Percentiles rank a stretch among this genome's conserved stretches.
Evolutionary conservation across 2,797 vertebrate genomes (phyloP).

Genomic region (Ibycter americanus): DNA sequence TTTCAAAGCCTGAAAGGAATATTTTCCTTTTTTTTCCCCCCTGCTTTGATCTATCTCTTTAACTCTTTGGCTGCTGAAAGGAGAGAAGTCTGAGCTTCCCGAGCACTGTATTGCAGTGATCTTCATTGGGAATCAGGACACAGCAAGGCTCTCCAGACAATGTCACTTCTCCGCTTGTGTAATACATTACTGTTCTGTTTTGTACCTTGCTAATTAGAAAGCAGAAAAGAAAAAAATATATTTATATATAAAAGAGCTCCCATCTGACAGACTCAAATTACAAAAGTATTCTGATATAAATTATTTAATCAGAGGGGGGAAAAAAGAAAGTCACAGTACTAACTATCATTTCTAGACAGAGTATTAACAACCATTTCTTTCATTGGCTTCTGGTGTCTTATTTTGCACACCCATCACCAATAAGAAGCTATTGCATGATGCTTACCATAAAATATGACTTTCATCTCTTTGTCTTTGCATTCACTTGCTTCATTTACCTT

Average conservation of each 20-base stretch:
- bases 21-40: not conserved
- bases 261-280: slow-evolving; percentile 74
- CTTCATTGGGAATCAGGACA: not conserved
- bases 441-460: slow-evolving; percentile 72
- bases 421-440: slow-evolving; percentile 62
- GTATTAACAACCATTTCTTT: slow-evolving; percentile 67
- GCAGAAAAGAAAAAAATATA: slow-evolving; percentile 59
- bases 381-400: slow-evolving; percentile 69
- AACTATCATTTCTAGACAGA: slow-evolving; percentile 72
- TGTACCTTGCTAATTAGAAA: slow-evolving; percentile 73
- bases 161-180: slow-evolving; percentile 47
- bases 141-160: slow-evolving; percentile 46
- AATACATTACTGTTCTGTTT: slow-evolving; percentile 64
- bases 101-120: accelerated
- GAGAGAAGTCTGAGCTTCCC: not conserved
- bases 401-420: slow-evolving; percentile 61
- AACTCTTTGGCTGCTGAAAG: slow-evolving; percentile 53
- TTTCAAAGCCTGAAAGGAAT: slow-evolving; percentile 52
- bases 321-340: slow-evolving; percentile 64
- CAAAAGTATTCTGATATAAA: slow-evolving; percentile 75
- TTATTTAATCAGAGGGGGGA: slow-evolving; percentile 71
- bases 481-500: slow-evolving; percentile 66
- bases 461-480: slow-evolving; percentile 74
- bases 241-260: slow-evolving; percentile 71
- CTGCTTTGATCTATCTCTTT: slow-evolving; percentile 33